phyloP scores from a whole-genome alignment of 2,888 invertebrate species.

The Dicyrtomina minuta region DNA sequence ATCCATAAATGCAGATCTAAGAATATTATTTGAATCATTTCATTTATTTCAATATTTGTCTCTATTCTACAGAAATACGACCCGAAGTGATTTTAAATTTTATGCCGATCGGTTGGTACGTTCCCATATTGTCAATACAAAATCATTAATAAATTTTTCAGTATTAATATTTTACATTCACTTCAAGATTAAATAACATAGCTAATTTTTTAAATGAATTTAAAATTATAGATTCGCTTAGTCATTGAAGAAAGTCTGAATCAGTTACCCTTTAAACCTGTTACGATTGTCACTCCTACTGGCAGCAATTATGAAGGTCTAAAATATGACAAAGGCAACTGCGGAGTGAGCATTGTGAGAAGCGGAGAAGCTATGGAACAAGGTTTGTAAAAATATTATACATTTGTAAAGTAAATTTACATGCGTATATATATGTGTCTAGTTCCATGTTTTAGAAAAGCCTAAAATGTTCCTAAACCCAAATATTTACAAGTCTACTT shows the following conservation, averaged over 20 bases:
- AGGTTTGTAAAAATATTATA: too few relatives aligned
- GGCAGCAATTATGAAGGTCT: constrained; percentile 87
- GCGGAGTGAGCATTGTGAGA: constrained; percentile 94
- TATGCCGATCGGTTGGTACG: constrained; percentile 90
- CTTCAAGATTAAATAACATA: too few relatives aligned
- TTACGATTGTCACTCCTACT: constrained; percentile 89
- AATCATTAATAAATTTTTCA: too few relatives aligned
- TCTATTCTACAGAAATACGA: constrained; percentile 71
- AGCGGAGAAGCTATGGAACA: constrained; percentile 91
- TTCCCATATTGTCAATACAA: neutral
- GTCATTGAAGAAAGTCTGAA: constrained; percentile 98
- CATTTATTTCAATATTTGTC: too few relatives aligned
- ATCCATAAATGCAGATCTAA: neutral
- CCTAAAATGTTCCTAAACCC: too few relatives aligned
- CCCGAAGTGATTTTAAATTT: constrained; percentile 95
- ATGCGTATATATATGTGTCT: too few relatives aligned
- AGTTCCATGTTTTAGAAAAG: too few relatives aligned
- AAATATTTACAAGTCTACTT: too few relatives aligned
- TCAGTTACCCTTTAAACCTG: constrained; percentile 89
- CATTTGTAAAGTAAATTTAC: too few relatives aligned
- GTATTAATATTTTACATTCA: too few relatives aligned
- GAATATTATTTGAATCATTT: neutral
- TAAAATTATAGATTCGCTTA: constrained; percentile 79
- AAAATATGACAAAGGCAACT: constrained; percentile 94
- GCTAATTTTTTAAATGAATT: too few relatives aligned